Percentiles rank a stretch among this genome's conserved stretches.
Evolutionary conservation across 2,797 vertebrate species (phyloP).

Genomic region (Muraenolepis orangiensis): DNA sequence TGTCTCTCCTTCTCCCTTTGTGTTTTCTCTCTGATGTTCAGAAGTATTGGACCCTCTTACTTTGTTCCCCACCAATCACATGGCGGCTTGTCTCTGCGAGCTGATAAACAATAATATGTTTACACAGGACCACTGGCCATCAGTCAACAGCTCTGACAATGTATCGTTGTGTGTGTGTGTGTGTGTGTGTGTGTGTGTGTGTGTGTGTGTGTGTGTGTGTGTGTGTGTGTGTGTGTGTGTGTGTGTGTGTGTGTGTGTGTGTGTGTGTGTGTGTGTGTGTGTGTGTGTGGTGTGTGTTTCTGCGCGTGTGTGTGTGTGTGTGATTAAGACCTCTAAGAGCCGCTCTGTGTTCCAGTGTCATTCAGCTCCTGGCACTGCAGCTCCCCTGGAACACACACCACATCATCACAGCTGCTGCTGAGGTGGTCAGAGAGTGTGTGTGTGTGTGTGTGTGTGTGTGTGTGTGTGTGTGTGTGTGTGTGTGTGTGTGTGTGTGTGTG

Average conservation of each 20-base stretch:
- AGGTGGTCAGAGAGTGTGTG: constrained; percentile 21
- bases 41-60: constrained; percentile 17
- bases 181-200: neutral
- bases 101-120: constrained; percentile 61
- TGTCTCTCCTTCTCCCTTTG: neutral
- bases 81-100: constrained; percentile 17
- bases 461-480: constrained; percentile 22
- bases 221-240: too few relatives aligned
- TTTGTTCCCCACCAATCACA: constrained; percentile 26
- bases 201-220: too few relatives aligned
- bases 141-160: constrained; percentile 56
- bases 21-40: constrained; percentile 17
- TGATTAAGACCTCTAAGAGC: constrained; percentile 52
- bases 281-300: neutral
- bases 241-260: too few relatives aligned
- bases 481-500: constrained; percentile 24
- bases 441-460: constrained; percentile 22
- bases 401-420: constrained; percentile 55
- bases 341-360: constrained; percentile 68
- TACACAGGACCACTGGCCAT: constrained; percentile 49
- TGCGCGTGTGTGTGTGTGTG: constrained; percentile 13
- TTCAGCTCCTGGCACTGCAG: constrained; percentile 67
- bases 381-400: constrained; percentile 50
- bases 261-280: too few relatives aligned
- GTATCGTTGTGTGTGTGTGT: constrained; percentile 26